These are phyloP conservation scores for Sinocyclocheilus anshuiensis DNA, from an alignment of 2,113 vertebrate genomes.

Conservation along the genomic window DNA sequence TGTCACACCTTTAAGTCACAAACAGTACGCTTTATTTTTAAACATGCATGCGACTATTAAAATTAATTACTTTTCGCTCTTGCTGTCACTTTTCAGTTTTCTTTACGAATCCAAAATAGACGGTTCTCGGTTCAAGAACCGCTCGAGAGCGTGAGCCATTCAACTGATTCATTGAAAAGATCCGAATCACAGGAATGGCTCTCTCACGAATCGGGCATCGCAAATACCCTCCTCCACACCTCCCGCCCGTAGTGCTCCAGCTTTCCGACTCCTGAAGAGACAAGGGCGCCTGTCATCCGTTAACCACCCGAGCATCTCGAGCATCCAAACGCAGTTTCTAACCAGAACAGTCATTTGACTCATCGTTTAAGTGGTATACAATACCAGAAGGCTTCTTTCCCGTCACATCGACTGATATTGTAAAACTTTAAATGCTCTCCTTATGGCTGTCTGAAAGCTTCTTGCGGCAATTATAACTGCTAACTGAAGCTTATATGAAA, in stretches of 20 bases:
- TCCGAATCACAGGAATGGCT: background rate
- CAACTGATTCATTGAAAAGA: background rate
- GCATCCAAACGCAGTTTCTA: constrained; percentile 7
- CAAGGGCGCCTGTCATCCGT: constrained; percentile 1
- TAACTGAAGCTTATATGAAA: background rate
- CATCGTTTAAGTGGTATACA: background rate
- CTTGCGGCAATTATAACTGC: background rate
- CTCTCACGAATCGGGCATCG: constrained; percentile 10
- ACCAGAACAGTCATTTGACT: constrained; percentile 7
- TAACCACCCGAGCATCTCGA: constrained; percentile 2
- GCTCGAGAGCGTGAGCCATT: background rate
- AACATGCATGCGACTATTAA: background rate
- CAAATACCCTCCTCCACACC: background rate
- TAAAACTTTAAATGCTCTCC: constrained; percentile 24
- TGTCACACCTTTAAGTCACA: background rate
- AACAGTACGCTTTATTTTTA: background rate
- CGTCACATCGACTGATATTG: background rate
- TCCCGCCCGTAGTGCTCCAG: background rate
- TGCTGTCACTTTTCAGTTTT: background rate
- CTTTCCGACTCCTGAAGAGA: constrained; percentile 25
- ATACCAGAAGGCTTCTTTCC: background rate
- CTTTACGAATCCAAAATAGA: background rate
- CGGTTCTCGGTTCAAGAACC: background rate
- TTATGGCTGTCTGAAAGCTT: background rate
- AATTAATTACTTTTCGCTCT: background rate